Percentiles rank a stretch among this genome's conserved stretches.
Evolutionary conservation across 2,113 vertebrate species (phyloP).

Genomic region (Mastomys natalensis): DNA sequence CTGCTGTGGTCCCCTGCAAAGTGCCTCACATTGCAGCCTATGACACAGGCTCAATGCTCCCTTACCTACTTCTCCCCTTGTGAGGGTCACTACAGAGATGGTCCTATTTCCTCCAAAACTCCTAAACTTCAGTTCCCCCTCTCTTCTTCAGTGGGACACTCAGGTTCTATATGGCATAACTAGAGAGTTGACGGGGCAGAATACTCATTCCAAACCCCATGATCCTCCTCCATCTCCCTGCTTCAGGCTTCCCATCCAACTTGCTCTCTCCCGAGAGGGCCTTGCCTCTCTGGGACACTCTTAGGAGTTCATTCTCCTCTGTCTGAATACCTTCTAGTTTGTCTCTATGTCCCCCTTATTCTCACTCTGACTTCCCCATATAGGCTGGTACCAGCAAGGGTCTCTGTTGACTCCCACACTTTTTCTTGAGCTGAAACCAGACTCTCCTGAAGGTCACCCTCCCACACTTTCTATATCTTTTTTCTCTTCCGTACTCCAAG

Average conservation of each 20-base stretch:
- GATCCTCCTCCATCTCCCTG: background rate
- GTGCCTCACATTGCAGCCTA: background rate
- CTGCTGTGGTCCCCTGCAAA: background rate
- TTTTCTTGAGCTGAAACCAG: background rate
- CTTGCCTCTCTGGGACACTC: background rate
- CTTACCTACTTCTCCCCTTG: background rate
- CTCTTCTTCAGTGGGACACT: background rate
- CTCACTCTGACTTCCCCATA: background rate
- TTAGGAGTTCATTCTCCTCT: background rate
- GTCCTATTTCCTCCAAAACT: background rate
- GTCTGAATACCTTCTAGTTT: background rate
- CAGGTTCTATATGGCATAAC: background rate
- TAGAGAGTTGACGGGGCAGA: background rate
- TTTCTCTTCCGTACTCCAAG: background rate
- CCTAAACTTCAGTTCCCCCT: background rate
- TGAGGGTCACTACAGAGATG: background rate
- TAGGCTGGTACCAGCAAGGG: background rate
- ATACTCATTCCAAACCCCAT: rapidly evolving
- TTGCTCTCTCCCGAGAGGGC: rapidly evolving
- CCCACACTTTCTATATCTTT: rapidly evolving
- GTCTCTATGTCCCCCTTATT: background rate
- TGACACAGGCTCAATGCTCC: background rate
- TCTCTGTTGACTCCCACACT: background rate
- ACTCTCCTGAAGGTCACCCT: background rate
- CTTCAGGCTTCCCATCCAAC: background rate